phyloP scores from a whole-genome alignment of 2,888 invertebrate genomes.

The Isotomurus palustris region DNA sequence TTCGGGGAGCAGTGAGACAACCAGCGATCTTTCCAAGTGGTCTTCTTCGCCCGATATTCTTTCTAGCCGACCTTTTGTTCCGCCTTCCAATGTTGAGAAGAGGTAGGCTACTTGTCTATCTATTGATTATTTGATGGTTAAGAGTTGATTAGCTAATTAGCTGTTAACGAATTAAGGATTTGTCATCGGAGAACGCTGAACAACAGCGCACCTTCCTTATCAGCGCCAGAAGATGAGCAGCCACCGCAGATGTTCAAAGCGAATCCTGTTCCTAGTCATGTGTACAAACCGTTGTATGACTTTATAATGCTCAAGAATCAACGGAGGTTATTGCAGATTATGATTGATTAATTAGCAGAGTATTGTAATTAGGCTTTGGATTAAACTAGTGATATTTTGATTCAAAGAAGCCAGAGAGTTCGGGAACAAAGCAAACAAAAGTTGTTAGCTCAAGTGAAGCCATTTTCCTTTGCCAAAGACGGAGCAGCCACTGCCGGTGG shows the following conservation, averaged over 20 bases:
- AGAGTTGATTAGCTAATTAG: no score
- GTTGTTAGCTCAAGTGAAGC: slow-evolving; percentile 43
- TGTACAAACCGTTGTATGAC: slow-evolving; percentile 42
- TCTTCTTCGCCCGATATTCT: slow-evolving; percentile 43
- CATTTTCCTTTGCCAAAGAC: slow-evolving; percentile 40
- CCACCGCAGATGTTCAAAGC: slow-evolving; percentile 27
- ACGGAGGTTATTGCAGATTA: slow-evolving; percentile 23
- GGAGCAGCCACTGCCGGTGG: slow-evolving; percentile 2
- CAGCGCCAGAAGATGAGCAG: slow-evolving; percentile 23
- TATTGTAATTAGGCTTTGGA: not conserved
- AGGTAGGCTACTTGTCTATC: slow-evolving; percentile 19
- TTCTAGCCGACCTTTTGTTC: slow-evolving; percentile 16
- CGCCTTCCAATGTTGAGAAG: slow-evolving; percentile 38
- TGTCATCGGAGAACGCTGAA: slow-evolving; percentile 34
- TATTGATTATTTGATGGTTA: slow-evolving; percentile 3
- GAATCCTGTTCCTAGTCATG: slow-evolving; percentile 43
- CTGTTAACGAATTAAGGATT: slow-evolving; percentile 2
- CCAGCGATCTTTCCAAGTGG: slow-evolving; percentile 35
- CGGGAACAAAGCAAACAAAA: slow-evolving; percentile 43
- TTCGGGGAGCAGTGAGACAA: slow-evolving; percentile 14
- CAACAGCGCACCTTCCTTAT: slow-evolving; percentile 38
- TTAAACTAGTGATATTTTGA: not conserved
- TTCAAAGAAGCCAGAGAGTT: slow-evolving; percentile 29
- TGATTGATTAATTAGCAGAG: not conserved
- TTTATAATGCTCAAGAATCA: slow-evolving; percentile 44